Percentiles rank a stretch among this genome's conserved stretches.
Conservation (phyloP, 2,888 invertebrate species). For the Diaprepes abbreviatus region DNA sequence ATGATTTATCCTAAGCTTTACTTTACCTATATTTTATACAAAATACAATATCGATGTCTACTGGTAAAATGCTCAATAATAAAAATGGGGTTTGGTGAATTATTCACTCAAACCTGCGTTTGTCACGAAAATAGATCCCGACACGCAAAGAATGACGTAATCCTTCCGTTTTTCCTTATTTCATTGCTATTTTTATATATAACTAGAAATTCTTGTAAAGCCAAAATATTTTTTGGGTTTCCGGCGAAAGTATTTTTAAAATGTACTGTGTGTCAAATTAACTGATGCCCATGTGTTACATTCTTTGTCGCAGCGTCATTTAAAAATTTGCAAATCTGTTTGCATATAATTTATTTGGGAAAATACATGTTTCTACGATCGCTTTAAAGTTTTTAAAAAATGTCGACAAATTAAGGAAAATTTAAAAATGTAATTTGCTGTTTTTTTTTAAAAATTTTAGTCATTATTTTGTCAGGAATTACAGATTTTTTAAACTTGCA, state of each 20-base stretch:
- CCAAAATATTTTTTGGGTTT: slow-evolving; percentile 19
- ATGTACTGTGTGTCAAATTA: no score
- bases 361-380: no score
- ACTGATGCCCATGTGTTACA: no score
- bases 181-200: slow-evolving; percentile 30
- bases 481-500: no score
- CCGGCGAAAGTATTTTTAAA: not conserved
- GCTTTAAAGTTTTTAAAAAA: no score
- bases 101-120: slow-evolving; percentile 36
- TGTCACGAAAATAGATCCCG: slow-evolving; percentile 35
- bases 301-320: no score
- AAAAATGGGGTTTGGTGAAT: slow-evolving; percentile 21
- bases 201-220: slow-evolving; percentile 25
- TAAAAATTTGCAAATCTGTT: no score
- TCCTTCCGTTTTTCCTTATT: slow-evolving; percentile 31
- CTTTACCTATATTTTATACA: slow-evolving; percentile 12
- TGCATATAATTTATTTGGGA: no score
- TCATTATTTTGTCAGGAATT: no score
- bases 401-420: no score
- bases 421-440: no score
- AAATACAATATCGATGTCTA: slow-evolving; percentile 13
- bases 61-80: slow-evolving; percentile 7
- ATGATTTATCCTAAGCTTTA: not conserved
- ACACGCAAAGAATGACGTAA: slow-evolving; percentile 43
- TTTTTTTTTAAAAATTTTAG: no score